Base-by-base conservation (phyloP, 1,140 invertebrate species). In the Drosophila mayri region DNA sequence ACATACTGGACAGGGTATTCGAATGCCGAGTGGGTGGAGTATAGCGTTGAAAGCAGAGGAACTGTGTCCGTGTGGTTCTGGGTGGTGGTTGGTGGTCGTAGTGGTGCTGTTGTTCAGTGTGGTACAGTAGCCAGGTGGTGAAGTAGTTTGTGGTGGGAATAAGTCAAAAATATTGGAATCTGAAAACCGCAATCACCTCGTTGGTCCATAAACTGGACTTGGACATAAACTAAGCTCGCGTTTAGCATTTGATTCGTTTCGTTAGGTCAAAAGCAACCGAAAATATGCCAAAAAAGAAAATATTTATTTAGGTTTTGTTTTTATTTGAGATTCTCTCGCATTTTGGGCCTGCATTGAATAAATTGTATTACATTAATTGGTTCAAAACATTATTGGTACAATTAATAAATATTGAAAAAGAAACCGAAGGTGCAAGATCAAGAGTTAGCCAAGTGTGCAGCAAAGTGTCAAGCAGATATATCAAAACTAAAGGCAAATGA, bases 151-250 rank as follows among this genome's bases (percentile, higher is more conserved):
- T 70, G 22, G 54, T 70, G 43, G 66, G 37, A 54, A 30, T 77
- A 38, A 54, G 76, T 87, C 83, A 68, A 65, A 65, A 62, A 65
- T 83, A 80, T 74, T 66, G 28, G 65, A 63, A 78, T 68, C 59
- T 72, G 49, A 76, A 90, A 91, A 67, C 80, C 74, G 81, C 81
- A 91, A 90, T 92, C 91, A 92, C 91, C 91, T 92, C 91, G 67
- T 91, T 91, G 77, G 91, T 92, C 91, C 91, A 92, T 85, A 92
- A 92, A 92, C 64, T 92, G 90, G 91, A 92, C 91, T 92, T 92
- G 91, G 91, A 92, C 84, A 92, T 91, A 92, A 92, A 92, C 91
- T 92, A 91, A 81, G 76, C 76, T 62, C 84, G 81, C 75, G 79
- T 90, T 90, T 68, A 74, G 81, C 81, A 90, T 81, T 83, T 76